Percentiles rank a stretch among this genome's conserved stretches.
Evolutionary conservation across 1,140 invertebrate species (phyloP).

Genomic region (Amphibalanus amphitrite): DNA sequence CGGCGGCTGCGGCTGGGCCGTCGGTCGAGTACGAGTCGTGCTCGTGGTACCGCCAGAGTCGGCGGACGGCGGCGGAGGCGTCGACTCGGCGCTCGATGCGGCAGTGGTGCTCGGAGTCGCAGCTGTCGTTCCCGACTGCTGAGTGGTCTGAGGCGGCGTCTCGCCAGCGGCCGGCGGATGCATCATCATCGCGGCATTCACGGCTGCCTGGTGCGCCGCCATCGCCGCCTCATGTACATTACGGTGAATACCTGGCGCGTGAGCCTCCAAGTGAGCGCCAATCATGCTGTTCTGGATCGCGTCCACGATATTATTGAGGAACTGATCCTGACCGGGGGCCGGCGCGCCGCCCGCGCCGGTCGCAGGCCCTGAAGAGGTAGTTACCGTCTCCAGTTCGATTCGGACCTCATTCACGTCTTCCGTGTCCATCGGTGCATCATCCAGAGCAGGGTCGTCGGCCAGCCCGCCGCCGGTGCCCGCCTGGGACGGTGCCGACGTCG

Average conservation of each 20-base stretch:
- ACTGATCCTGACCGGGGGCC: background rate
- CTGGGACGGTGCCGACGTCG: background rate
- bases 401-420: background rate
- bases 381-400: background rate
- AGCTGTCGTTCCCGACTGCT: background rate
- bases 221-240: background rate
- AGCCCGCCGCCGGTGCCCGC: background rate
- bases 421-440: background rate
- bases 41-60: background rate
- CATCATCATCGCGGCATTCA: background rate
- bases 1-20: conserved; percentile 35
- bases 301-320: background rate
- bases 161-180: background rate
- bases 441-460: background rate
- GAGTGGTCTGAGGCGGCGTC: background rate
- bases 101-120: background rate
- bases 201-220: background rate
- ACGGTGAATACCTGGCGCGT: background rate
- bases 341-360: background rate
- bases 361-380: background rate
- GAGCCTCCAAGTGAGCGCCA: background rate
- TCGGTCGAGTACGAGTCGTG: conserved; percentile 34
- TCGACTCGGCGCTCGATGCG: background rate
- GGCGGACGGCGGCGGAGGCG: background rate
- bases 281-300: background rate